Base-by-base conservation (phyloP, 2,113 vertebrate genomes). In the Pygoscelis adeliae region DNA sequence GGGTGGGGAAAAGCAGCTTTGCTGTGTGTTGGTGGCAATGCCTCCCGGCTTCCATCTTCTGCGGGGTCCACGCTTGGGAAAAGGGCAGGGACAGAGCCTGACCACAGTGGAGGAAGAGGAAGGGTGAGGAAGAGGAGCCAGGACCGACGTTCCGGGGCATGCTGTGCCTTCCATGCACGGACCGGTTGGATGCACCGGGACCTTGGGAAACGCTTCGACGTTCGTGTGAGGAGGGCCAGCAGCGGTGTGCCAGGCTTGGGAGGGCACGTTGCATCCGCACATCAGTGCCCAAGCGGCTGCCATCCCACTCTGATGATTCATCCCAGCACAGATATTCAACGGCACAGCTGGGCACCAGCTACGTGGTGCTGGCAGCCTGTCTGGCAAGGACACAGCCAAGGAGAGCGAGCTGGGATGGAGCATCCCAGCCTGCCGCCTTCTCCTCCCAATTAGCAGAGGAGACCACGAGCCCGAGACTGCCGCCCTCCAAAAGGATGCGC, bases 151-250 rank as follows among this genome's bases (percentile, higher is more conserved):
- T 32, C n/a, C 3, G 3, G 22, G 21, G 4, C 13, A 44, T 2
- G 4, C n/a, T 40, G 23, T 50, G 16, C 55, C 42, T 63, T 74
- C 49, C 32, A 9, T 6, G 25, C 25, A 8, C 3, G 4, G 59
- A 3, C 7, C 1, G 0, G 6, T 18, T 4, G 5, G 47, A 49
- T 53, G n/a, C 11, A 52, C 22, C 20, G 34, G 44, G 10, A 40
- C 52, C 44, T 83, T 2, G 6, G 47, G 49, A 63, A 50, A 7
- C 0, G 4, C 78, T 46, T n/a, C 2, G 3, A 3, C 0, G 3
- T 36, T 74, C 1, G 0, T 9, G 40, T 1, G 0, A 55, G 26
- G 53, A 79, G 59, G 23, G 10, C 15, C 20, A 23, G 47, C 32
- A 67, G 40, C 1, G 0, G 20, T 7, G n/a, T 47, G 46, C 38